Conservation (phyloP, 1,140 invertebrate genomes). For the Ceratina calcarata region DNA sequence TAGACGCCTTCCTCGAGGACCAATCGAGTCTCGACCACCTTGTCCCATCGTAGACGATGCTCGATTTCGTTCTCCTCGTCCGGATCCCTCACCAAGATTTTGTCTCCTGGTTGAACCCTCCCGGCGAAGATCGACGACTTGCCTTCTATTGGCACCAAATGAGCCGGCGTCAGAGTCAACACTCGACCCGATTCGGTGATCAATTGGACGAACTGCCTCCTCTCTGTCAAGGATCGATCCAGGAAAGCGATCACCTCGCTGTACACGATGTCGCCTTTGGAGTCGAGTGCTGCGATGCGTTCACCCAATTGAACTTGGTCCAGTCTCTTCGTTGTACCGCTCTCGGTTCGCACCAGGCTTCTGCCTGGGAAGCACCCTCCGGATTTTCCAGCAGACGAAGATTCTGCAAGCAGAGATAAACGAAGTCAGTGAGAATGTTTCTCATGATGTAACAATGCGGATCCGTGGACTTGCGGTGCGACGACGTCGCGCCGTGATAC, state of each 20-base stretch:
- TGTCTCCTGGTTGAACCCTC: slow-evolving; percentile 80
- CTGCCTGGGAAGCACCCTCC: slow-evolving; percentile 90
- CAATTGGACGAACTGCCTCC: slow-evolving; percentile 87
- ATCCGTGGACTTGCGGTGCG: background rate
- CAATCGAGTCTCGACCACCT: slow-evolving; percentile 83
- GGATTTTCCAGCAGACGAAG: slow-evolving; percentile 90
- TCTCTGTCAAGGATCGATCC: slow-evolving; percentile 86
- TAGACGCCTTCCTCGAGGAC: slow-evolving; percentile 87
- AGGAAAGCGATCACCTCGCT: slow-evolving; percentile 95
- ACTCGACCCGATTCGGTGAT: slow-evolving; percentile 85
- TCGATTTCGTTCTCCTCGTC: slow-evolving; percentile 68
- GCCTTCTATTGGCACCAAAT: slow-evolving; percentile 84
- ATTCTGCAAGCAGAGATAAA: slow-evolving; percentile 85
- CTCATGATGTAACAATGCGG: background rate
- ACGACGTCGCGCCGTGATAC: background rate
- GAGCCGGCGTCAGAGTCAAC: slow-evolving; percentile 91
- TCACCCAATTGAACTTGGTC: slow-evolving; percentile 89
- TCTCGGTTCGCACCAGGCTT: slow-evolving; percentile 82
- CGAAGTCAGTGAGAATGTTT: background rate
- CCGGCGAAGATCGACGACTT: slow-evolving; percentile 83
- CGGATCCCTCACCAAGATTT: slow-evolving; percentile 77
- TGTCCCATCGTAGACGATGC: slow-evolving; percentile 79
- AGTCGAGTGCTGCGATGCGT: slow-evolving; percentile 87
- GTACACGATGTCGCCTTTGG: slow-evolving; percentile 83
- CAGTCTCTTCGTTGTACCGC: slow-evolving; percentile 80